Base-by-base conservation (phyloP, 2,797 vertebrate species). In the Myotis myotis region DNA sequence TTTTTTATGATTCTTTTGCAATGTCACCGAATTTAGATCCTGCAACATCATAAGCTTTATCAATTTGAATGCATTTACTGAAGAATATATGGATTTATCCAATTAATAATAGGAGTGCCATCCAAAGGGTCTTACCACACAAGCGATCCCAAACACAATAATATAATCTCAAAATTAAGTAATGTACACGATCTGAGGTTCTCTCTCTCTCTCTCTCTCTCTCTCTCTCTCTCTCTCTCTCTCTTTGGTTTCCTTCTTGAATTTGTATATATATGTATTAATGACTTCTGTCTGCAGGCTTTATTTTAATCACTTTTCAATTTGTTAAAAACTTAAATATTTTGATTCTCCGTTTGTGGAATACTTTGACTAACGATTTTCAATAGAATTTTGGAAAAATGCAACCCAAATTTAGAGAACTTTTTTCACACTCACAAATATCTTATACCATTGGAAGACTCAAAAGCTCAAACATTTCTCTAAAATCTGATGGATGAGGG, bases 11-110 rank as follows among this genome's bases (percentile, higher is more conserved):
- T 75, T 84, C 33, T 90, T 94, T 83, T 49, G 36, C 68, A 91
- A 93, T 89, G n/a, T 75, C 28, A 76, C 30, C 76, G 87, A 83
- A 94, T 92, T 79, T 89, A 51, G 33, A 57, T 92, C 82, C 30
- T 87, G 7, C 3, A 87, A 86, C 92, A 86, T 78, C 71, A 22
- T 80, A 81, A 60, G 16, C 23, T 80, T 80, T 55, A 87, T 83
- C 66, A 71, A 15, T 75, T 68, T 88, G 19, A 95, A 66, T 49
- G 57, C 70, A 84, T 55, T 89, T 87, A 47, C 19, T 75, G 51
- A 79, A 83, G 36, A 80, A 33, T 79, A 72, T 20, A 51, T 53
- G 11, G 41, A 78, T 78, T 72, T 57, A 74, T 41, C 22, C n/a
- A 80, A 33, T 33, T 79, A 79, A 60, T 94, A 70, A 33, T 76